Base-by-base conservation (phyloP, 2,797 vertebrate species). In the Sebastes paucispinis region DNA sequence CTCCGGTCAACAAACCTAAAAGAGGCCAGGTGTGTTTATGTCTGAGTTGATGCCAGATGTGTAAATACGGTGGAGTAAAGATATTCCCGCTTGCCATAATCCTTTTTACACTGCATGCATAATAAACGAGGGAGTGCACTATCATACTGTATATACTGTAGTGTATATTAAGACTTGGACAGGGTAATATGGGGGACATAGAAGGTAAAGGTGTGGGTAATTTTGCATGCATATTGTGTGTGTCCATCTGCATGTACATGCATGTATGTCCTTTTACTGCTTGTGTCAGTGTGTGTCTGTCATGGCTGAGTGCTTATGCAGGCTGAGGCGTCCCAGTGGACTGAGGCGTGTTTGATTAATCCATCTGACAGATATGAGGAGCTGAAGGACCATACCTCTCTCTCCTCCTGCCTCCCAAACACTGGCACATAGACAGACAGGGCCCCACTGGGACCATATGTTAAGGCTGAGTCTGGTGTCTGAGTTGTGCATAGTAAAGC, bases 291-390 rank as follows among this genome's bases (percentile, higher is more conserved):
- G 69, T 73, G 79, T 9, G 50, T 91, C 87, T 80, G 75, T 75
- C 77, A 88, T 43, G 88, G 78, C 80, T 91, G 89, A 92, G 75
- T 76, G 87, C 85, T 79, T 73, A 69, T 73, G 71, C 69, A 82
- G 85, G 74, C 59, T 74, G 80, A 71, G 69, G 77, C 69, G 22
- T 83, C 84, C 82, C 86, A 47, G 76, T 71, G 86, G 89, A 87
- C 76, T 72, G 52, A 63, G 58, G 54, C 72, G 18, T 9, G 63
- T 79, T 85, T 90, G 86, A 93, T 87, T 89, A 87, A 93, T 94
- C 91, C 55, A 92, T 88, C 76, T 86, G 92, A 92, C 89, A 91
- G 85, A 87, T 81, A 90, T 64, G 72, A 85, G 76, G 60, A 81
- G 69, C 78, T 80, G 39, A 39, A 81, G 78, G 73, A 78, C 83